Evolutionary conservation across 1,140 invertebrate genomes (phyloP), one percentile per base, ranked within the genome.

Genomic region (Conus ventricosus): DNA sequence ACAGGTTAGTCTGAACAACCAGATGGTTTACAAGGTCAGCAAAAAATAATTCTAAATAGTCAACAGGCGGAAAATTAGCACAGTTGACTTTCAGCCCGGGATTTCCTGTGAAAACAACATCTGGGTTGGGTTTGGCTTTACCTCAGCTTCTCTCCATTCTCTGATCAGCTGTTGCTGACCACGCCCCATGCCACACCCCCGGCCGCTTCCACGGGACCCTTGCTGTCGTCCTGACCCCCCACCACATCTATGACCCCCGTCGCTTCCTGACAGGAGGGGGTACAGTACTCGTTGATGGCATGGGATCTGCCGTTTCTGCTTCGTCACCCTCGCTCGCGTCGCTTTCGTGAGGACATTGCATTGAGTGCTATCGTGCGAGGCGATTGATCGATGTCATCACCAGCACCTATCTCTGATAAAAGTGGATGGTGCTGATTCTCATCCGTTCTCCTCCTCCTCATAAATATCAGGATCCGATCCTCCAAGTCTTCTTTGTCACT

Each of bases 361-460:
- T 1, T 71, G 15, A 15, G n/a, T 71, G 15, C 63, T n/a, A 71
- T 71, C 63, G 4, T 39, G 39, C 39, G 3, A 39, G 39, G 39
- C 39, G 39, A 39, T 39, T 39, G 39, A 39, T 39, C 3, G 39
- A 39, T 0, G 39, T 39, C 39, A 39, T 39, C 39, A 39, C 39
- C 39, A 39, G 39, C 39, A 39, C 39, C 39, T 39, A 39, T 39
- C 39, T 39, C 75, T 11, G 23, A 10, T 23, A 78, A 25, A 78
- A 78, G 23, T 39, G 75, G 75, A 39, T 78, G 75, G 27, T 78
- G 75, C 27, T 78, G 75, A 39, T 78, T 78, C 15, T 17, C 11
- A 78, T 78, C 75, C 10, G 75, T 78, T 78, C 75, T 78, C 75
- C 23, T 78, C 75, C 75, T 78, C 75, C 0, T 78, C 75, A 78